These are phyloP conservation scores for Phania funesta DNA, from an alignment of 2,888 invertebrate genomes.

Conservation along the genomic window DNA sequence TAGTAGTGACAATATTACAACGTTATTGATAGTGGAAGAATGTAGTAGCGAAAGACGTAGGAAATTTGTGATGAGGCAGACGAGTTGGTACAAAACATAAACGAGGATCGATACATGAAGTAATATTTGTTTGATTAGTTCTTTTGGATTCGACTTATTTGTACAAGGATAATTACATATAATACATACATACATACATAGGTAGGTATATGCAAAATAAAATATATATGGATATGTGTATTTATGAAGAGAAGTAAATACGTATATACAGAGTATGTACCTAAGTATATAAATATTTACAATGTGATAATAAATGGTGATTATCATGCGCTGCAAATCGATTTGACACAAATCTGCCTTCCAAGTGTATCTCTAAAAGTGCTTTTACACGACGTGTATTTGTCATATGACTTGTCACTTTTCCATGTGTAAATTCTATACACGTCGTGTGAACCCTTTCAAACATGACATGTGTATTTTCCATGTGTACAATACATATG, in stretches of 20 bases:
- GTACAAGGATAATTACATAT: conserved; percentile 6
- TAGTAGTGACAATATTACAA: not conserved
- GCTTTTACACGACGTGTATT: too few relatives aligned
- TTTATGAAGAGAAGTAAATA: not conserved
- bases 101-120: conserved; percentile 47
- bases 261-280: not conserved
- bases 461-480: too few relatives aligned
- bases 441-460: too few relatives aligned
- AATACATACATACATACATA: not conserved
- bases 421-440: too few relatives aligned
- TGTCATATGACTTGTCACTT: too few relatives aligned
- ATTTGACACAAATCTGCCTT: conserved; percentile 8
- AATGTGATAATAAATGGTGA: conserved; percentile 4
- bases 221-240: not conserved
- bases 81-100: conserved; percentile 32
- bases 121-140: conserved; percentile 44
- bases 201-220: not conserved
- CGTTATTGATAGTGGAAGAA: not conserved
- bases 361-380: too few relatives aligned
- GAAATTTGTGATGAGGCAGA: conserved; percentile 9
- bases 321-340: not conserved
- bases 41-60: not conserved
- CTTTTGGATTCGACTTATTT: conserved; percentile 5
- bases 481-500: too few relatives aligned
- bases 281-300: not conserved